Percentiles rank a stretch among this genome's conserved stretches.
These are phyloP conservation scores for Cheilosia scutellata DNA, from an alignment of 2,888 invertebrate genomes.

Conservation along the genomic window DNA sequence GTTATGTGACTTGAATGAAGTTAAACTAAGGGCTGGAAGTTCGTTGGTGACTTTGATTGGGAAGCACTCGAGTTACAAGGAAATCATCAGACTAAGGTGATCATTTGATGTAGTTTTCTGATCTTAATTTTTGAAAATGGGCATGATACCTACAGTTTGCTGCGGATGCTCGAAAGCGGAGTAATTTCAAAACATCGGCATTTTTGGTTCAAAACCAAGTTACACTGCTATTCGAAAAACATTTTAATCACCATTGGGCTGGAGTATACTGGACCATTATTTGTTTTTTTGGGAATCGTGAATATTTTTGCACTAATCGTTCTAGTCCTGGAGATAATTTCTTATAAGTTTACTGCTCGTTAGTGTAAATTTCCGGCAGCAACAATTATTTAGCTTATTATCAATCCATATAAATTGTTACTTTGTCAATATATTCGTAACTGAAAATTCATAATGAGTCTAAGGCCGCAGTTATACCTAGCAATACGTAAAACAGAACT, in stretches of 20 bases:
- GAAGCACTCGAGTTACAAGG: constrained; percentile 80
- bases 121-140: not conserved
- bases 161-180: constrained; percentile 81
- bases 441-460: too few species aligned
- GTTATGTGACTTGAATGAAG: constrained; percentile 83
- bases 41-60: constrained; percentile 77
- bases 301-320: constrained; percentile 78
- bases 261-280: constrained; percentile 82
- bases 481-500: too few species aligned
- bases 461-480: too few species aligned
- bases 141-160: constrained; percentile 23
- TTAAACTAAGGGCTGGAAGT: constrained; percentile 79
- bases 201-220: constrained; percentile 79
- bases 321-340: constrained; percentile 79
- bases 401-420: not conserved
- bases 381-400: not conserved
- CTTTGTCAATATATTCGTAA: not conserved
- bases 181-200: constrained; percentile 79
- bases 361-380: not conserved
- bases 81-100: constrained; percentile 79
- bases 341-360: constrained; percentile 28
- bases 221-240: constrained; percentile 80
- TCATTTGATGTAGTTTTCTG: constrained; percentile 6
- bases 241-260: constrained; percentile 81
- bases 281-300: constrained; percentile 79